Evolutionary conservation across 2,888 invertebrate genomes (phyloP).

Genomic region (Lampropteryx suffumata): DNA sequence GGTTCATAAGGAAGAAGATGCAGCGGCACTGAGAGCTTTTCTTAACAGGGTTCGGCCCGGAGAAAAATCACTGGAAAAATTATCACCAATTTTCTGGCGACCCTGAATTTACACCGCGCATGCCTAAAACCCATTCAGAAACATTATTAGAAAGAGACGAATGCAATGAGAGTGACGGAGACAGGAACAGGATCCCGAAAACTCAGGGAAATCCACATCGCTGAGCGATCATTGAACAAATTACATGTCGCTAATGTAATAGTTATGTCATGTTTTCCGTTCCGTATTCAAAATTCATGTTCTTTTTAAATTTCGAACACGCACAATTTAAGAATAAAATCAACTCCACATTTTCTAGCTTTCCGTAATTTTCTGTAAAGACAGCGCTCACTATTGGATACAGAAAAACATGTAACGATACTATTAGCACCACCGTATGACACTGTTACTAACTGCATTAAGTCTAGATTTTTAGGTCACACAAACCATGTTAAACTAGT

Average conservation of each 20-base stretch:
- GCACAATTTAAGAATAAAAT: neutral
- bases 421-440: constrained; percentile 29
- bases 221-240: constrained; percentile 33
- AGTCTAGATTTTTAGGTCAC: constrained; percentile 67
- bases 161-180: constrained; percentile 42
- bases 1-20: constrained; percentile 11
- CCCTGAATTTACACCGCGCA: constrained; percentile 56
- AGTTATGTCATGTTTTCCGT: constrained; percentile 21
- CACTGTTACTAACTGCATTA: constrained; percentile 66
- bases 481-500: constrained; percentile 46
- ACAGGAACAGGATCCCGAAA: constrained; percentile 51
- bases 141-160: constrained; percentile 52
- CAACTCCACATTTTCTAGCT: constrained; percentile 6
- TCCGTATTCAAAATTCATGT: constrained; percentile 7
- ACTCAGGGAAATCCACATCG: constrained; percentile 52
- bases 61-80: constrained; percentile 34
- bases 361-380: constrained; percentile 10
- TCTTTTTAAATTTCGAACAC: constrained; percentile 7
- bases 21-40: constrained; percentile 7
- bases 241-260: constrained; percentile 30
- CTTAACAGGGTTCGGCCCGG: constrained; percentile 26
- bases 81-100: constrained; percentile 34
- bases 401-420: constrained; percentile 12
- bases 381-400: constrained; percentile 13
- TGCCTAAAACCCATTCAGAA: constrained; percentile 70